phyloP scores from a whole-genome alignment of 2,797 vertebrate species.

The Somateria mollissima region DNA sequence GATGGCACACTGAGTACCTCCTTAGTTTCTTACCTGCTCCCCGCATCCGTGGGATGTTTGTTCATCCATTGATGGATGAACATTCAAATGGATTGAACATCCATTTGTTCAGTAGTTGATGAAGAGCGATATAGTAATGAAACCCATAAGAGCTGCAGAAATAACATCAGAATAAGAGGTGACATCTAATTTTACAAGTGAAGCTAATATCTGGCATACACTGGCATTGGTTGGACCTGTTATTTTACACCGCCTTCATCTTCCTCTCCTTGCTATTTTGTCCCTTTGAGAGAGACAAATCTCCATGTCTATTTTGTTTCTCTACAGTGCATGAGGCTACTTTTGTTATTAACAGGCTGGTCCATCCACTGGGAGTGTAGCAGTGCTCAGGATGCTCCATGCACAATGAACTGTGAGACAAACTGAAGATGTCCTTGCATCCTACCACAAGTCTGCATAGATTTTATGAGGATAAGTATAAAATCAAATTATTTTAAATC shows the following conservation, averaged over 20 bases:
- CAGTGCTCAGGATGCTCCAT: neutral
- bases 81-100: too few species aligned
- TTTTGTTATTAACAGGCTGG: neutral
- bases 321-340: neutral
- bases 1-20: neutral
- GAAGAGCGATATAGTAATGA: neutral
- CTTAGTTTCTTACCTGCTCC: neutral
- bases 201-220: neutral
- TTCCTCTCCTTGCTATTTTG: neutral
- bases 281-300: neutral
- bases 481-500: neutral
- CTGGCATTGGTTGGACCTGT: neutral
- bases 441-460: neutral
- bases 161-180: neutral
- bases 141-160: neutral
- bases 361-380: neutral
- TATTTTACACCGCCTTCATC: neutral
- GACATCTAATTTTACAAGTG: neutral
- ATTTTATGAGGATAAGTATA: neutral
- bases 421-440: neutral
- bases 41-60: neutral
- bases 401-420: neutral
- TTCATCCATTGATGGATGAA: too few species aligned
- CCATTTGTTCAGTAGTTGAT: neutral
- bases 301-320: neutral